Base-by-base conservation (phyloP, 2,888 invertebrate species). In the Aleiodes leptofemur region DNA sequence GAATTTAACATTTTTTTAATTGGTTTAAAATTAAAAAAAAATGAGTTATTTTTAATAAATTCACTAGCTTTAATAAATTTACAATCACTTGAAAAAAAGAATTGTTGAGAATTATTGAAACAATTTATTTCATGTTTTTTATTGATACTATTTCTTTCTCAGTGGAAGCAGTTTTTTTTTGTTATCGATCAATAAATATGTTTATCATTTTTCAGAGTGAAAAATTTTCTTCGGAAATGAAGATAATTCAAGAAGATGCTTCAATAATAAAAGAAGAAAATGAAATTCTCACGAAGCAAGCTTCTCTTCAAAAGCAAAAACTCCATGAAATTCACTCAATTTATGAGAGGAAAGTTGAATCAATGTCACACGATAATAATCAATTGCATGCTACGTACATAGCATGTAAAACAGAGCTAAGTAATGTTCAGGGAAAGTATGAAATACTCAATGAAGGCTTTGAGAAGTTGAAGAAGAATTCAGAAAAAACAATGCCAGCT, bases 261-360 rank as follows among this genome's bases (percentile, higher is more conserved):
- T 77, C 81, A 0, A 77, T 87, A 48, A 79, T 88, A 5, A 88
- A 87, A 74, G 90, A 90, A 77, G 87, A 90, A 72, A 90, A 90
- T 74, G 87, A 90, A 66, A 89, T 92, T 31, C 83, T 94, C 78
- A 89, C 91, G 9, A 94, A 94, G 80, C 93, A 95, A 82, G 92
- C 93, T 0, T 93, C 93, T 74, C 88, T 94, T 71, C 94, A 94
- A 16, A 95, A 95, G 86, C 92, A 93, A 69, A 95, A 95, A 83
- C 88, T 95, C 72, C 93, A 94, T 72, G 95, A 95, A 83, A 92
- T 95, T 14, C 93, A 95, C 85, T 93, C 93, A 64, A 90, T 93
- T 79, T 96, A 95, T 86, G 95, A 95, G 83, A 93, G 93, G 83
- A 95, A 95, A 89, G 93, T 94, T 82, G 91, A 93, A 64, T 91